phyloP scores from a whole-genome alignment of 2,797 vertebrate genomes.

The Melanotaenia pygmaea region DNA sequence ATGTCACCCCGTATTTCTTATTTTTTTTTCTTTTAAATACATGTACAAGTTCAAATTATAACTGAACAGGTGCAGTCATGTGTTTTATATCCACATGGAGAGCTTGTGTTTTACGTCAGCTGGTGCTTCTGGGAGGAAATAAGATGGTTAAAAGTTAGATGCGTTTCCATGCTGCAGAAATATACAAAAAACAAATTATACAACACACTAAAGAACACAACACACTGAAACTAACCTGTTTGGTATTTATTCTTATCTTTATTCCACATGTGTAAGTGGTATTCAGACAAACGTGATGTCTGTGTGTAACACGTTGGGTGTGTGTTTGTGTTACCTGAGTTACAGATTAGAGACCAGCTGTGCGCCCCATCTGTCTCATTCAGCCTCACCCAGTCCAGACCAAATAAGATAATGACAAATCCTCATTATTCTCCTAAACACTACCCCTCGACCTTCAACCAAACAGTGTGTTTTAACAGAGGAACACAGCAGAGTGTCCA shows the following conservation, averaged over 20 bases:
- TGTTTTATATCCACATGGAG: background rate
- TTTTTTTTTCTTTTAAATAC: background rate
- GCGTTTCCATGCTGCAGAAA: background rate
- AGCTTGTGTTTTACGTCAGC: background rate
- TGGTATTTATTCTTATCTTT: constrained; percentile 10
- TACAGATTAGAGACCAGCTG: constrained; percentile 67
- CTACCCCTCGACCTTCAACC: constrained; percentile 8
- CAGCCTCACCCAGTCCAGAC: constrained; percentile 20
- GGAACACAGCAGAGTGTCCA: background rate
- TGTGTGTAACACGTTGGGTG: constrained; percentile 10
- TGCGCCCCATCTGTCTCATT: constrained; percentile 54
- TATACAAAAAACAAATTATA: background rate
- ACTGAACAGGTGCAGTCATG: background rate
- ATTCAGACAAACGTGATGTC: constrained; percentile 5
- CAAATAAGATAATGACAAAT: constrained; percentile 38
- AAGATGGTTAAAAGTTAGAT: background rate
- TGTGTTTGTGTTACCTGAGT: constrained; percentile 42
- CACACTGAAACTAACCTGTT: background rate
- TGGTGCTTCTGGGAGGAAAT: background rate
- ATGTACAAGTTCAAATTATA: constrained; percentile 24
- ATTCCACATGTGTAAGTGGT: constrained; percentile 5
- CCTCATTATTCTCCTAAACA: constrained; percentile 25
- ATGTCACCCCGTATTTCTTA: background rate
- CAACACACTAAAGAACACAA: background rate
- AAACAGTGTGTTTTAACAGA: background rate